Evolutionary conservation across 1,140 invertebrate species (phyloP).

Genomic region (Drosophila athabasca): DNA sequence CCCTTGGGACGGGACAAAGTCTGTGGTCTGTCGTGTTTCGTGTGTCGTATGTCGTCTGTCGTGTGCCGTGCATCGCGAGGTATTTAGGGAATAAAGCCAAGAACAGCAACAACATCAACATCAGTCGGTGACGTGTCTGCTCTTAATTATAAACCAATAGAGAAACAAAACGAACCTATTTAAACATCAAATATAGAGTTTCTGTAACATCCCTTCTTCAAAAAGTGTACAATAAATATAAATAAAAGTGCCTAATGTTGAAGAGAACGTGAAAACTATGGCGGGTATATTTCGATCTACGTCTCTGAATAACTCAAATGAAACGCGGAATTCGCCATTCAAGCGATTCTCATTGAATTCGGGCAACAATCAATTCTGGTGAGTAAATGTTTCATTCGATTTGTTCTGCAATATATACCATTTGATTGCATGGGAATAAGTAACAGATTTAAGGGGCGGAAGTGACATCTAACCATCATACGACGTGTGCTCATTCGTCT

Average conservation of each 20-base stretch:
- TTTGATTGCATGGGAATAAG: not conserved
- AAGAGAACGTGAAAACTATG: slow-evolving; percentile 55
- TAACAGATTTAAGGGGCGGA: slow-evolving; percentile 40
- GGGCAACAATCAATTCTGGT: slow-evolving; percentile 44
- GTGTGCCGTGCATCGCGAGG: slow-evolving; percentile 42
- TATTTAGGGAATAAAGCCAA: slow-evolving; percentile 60
- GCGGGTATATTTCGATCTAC: slow-evolving; percentile 65
- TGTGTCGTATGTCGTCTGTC: too few species aligned
- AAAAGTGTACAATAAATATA: slow-evolving; percentile 6
- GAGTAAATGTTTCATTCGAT: slow-evolving; percentile 36
- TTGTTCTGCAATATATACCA: too few species aligned
- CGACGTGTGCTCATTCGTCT: slow-evolving; percentile 40
- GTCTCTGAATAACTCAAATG: slow-evolving; percentile 57
- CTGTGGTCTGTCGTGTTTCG: slow-evolving; percentile 1
- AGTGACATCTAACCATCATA: slow-evolving; percentile 39
- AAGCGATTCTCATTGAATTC: slow-evolving; percentile 57
- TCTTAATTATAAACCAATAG: slow-evolving; percentile 15
- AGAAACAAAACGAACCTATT: slow-evolving; percentile 20
- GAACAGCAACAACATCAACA: slow-evolving; percentile 38
- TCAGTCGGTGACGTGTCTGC: slow-evolving; percentile 38
- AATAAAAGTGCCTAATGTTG: slow-evolving; percentile 38
- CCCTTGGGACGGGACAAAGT: slow-evolving; percentile 47
- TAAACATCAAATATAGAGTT: slow-evolving; percentile 45
- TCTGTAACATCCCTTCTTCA: slow-evolving; percentile 5
- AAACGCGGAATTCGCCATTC: slow-evolving; percentile 34